These are phyloP conservation scores for Saccopteryx bilineata DNA, from an alignment of 2,113 vertebrate species.

Conservation along the genomic window DNA sequence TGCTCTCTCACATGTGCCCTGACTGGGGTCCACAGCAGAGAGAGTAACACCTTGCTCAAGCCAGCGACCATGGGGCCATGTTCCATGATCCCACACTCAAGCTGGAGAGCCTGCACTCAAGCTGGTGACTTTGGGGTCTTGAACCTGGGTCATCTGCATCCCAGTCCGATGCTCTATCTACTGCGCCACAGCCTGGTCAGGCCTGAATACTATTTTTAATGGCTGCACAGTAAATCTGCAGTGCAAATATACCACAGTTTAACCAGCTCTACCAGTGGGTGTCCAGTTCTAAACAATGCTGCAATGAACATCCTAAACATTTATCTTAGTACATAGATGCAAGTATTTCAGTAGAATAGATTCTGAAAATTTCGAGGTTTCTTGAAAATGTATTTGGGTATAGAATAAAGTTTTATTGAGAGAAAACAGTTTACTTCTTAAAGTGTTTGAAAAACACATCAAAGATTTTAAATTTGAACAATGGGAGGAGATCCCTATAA, in stretches of 20 bases:
- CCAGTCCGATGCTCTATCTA: too few relatives aligned
- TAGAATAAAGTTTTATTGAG: not conserved
- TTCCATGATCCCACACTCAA: too few relatives aligned
- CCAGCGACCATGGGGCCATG: too few relatives aligned
- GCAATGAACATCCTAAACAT: not conserved
- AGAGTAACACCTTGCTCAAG: too few relatives aligned
- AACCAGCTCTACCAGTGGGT: not conserved
- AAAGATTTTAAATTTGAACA: not conserved
- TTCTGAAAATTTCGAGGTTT: not conserved
- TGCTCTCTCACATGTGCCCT: too few relatives aligned
- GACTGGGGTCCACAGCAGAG: too few relatives aligned
- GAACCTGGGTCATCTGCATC: too few relatives aligned
- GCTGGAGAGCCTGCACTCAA: too few relatives aligned
- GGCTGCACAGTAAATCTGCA: not conserved
- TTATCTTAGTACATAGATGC: not conserved
- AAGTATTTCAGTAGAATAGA: not conserved
- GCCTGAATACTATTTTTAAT: not conserved
- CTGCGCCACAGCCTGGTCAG: too few relatives aligned
- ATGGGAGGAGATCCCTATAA: not conserved
- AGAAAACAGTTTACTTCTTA: constrained; percentile 3
- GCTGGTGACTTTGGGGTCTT: too few relatives aligned
- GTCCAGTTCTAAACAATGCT: not conserved
- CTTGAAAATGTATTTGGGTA: constrained; percentile 8
- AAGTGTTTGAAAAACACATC: not conserved
- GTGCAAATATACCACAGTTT: not conserved